Base-by-base conservation (phyloP, 2,113 vertebrate genomes). In the Spea multiplicata region DNA sequence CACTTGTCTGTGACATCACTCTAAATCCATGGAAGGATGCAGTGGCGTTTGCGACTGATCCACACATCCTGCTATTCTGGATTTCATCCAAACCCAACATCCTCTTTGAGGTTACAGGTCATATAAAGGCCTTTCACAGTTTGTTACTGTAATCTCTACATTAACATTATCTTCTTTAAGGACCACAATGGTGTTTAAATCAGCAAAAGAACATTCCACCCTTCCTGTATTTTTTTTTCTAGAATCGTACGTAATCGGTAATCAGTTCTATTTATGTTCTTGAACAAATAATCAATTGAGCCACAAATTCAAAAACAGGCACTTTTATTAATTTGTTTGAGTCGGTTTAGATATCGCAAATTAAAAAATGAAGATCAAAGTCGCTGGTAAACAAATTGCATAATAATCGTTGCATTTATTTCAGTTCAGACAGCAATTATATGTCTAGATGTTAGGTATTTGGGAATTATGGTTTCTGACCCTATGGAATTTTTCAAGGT, bases 61-160 rank as follows among this genome's bases (percentile, higher is more conserved):
- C 86, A 89, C 87, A 91, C 88, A 90, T 93, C 92, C 95, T 94
- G 93, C 84, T 81, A 84, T 81, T 82, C 84, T 92, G 88, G 89
- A 91, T 83, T 71, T 84, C 55, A 83, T 89, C 89, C 90, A 93
- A 90, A 86, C 87, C 88, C 85, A 85, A 88, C 89, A 93, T 95
- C 94, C 95, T 96, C 92, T 93, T 87, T 89, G 90, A 67, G 90
- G 92, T 92, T 91, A 93, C 68, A 86, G 89, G 85, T 91, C 92
- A 95, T 88, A 85, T 90, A 88, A 84, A 84, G 89, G 91, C 91
- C 90, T 94, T 93, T 94, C 89, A 88, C 87, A 87, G 86, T 88
- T 89, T 90, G 86, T 87, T 92, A 85, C 88, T 88, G 87, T 85
- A 84, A 88, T 84, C 59, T 80, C 84, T 87, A 85, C 84, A 87